Base-by-base conservation (phyloP, 2,888 invertebrate genomes). In the Stenichneumon culpator region DNA sequence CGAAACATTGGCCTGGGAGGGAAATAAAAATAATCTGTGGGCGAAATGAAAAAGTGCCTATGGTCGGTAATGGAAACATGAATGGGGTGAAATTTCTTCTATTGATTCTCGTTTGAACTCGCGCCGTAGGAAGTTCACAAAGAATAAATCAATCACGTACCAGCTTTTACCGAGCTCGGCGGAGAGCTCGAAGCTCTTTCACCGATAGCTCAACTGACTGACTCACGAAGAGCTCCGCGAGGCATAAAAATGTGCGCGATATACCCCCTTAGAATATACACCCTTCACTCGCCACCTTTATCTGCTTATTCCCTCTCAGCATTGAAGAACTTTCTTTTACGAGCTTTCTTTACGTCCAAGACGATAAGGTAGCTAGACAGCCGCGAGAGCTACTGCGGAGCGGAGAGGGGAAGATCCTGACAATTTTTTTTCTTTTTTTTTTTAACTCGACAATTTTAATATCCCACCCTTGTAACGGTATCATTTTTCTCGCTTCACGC, bases 211-310 rank as follows among this genome's bases (percentile, higher is more conserved):
- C 32, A 65, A 67, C 80, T 60, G 60, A 63, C 67, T 72, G 47
- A 22, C 73, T 72, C 67, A 28, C 32, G 39, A 65, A 36, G 47
- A 65, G 44, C 65, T 79, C 72, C 68, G 67, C 60, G 50, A 44
- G 75, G 75, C 74, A 65, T 84, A 80, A 77, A 77, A 80, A 84
- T 77, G 60, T 80, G 57, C 52, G 79, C 77, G 81, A 84, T 78
- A 81, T 69, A 74, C 68, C 73, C 67, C 73, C 75, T 84, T 74
- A 63, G 78, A 81, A 72, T 68, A 74, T 70, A 81, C 81, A 68
- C 68, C 74, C 36, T 44, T 57, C 47, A 16, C 11, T 28, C 72
- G 63, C 68, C 63, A 50, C 60, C 65, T 60, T 36, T 11, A 63
- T 44, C 32, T n/a, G 47, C 16, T 65, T 70, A 65, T 83, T 75